Base-by-base conservation (phyloP, 1,140 invertebrate genomes). In the Campodea augens region DNA sequence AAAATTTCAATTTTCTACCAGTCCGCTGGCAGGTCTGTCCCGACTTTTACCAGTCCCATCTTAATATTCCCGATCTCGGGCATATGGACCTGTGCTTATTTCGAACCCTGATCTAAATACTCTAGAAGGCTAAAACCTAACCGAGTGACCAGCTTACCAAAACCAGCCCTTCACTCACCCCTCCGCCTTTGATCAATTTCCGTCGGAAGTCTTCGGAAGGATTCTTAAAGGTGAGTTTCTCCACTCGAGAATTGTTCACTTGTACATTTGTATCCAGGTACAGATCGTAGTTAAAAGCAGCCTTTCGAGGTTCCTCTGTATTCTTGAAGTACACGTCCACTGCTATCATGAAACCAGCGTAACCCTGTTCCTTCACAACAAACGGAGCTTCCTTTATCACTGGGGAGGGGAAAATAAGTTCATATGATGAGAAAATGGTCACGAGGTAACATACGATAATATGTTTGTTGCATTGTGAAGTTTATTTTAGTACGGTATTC, bases 331-430 rank as follows among this genome's bases (percentile, higher is more conserved):
- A 80, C 43, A 97, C 78, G 52, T 92, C 84, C 54, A 97, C 90
- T 2, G 81, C 81, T 39, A 96, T 66, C 32, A 72, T 69, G 59
- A 97, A 97, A 15, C 90, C 86, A 45, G 88, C 91, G 72, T 96
- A 96, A 2, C 92, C 92, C 5, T 84, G 84, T 60, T 96, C 90
- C 53, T 80, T 78, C 15, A 96, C 73, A 39, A 70, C 63, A 67
- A 87, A 97, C n/a, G 92, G 90, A 29, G 89, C 86, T 44, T 89
- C 81, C 57, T 88, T 91, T 1, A 86, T 60, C 51, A 82, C 81
- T 85, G 62, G 47, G 74, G 73, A 54, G 20, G 51, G 18, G 48
- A 27, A 51, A 47, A 47, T 10, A 42, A 43, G 13, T 23, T 32
- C 27, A 32, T 32, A 32, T 10, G n/a, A 10, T n/a, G n/a, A n/a